Evolutionary conservation across 1,140 invertebrate genomes (phyloP), one percentile per base, ranked within the genome.

Genomic region (Oncopodura yosiiana): DNA sequence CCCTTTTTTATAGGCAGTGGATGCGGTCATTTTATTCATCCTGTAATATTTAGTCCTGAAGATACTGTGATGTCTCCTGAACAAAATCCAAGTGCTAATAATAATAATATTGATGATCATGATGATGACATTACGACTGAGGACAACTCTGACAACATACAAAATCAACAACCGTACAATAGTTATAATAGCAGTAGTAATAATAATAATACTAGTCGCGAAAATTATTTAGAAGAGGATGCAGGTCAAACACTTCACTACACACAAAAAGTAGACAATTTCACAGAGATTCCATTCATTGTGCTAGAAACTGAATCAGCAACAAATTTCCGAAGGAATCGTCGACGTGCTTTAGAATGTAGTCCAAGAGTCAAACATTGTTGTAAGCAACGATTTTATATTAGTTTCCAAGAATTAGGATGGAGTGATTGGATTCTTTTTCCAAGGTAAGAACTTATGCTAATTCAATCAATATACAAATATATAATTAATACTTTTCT

Each of bases 361-460:
- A 81, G 82, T 80, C 58, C 73, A 77, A 45, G 79, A 44, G 67
- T 78, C 57, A 84, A 83, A 54, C 82, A 85, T 67, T 94, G 91
- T 70, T 94, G 90, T 72, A 89, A 91, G 65, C 83, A 93, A 69
- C 80, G 83, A 21, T 87, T 93, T 71, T 90, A 87, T 73, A 87
- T 94, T 38, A 87, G 81, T 69, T 94, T 94, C 73, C 82, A 82
- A 59, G 81, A 86, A 50, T 77, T 94, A 14, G 88, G 88, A 50
- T 94, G 90, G 90, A 87, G 92, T 68, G 88, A 92, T 73, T 93
- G 88, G 87, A 90, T 95, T 66, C 91, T 94, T 57, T 87, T 87
- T 32, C 89, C 90, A 4, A 69, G 67, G 48, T 80, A 39, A 38
- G 41, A 34, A n/a, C n/a, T n/a, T n/a, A n/a, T n/a, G n/a, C n/a